Evolutionary conservation across 2,797 vertebrate species (phyloP).

Genomic region (Remorina albescens): DNA sequence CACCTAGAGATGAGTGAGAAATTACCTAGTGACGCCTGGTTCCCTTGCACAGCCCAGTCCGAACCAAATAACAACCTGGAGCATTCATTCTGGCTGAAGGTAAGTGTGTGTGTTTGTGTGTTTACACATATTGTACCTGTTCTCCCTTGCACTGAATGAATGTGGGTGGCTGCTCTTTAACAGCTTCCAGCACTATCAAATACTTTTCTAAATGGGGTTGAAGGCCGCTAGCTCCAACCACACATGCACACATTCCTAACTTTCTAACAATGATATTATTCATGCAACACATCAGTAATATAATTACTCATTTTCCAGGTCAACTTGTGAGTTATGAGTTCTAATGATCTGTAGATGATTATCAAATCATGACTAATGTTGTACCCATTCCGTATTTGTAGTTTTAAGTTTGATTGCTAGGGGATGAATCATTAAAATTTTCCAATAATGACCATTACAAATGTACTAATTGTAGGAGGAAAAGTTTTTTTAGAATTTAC

Average conservation of each 20-base stretch:
- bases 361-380: slow-evolving; percentile 44
- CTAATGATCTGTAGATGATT: slow-evolving; percentile 67
- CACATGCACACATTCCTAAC: slow-evolving; percentile 31
- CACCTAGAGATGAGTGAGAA: slow-evolving; percentile 80
- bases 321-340: slow-evolving; percentile 42
- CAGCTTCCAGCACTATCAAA: slow-evolving; percentile 50
- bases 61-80: slow-evolving; percentile 72
- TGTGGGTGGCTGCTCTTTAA: slow-evolving; percentile 53
- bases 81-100: slow-evolving; percentile 91
- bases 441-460: slow-evolving; percentile 38
- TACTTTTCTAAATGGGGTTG: slow-evolving; percentile 34
- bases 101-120: slow-evolving; percentile 55
- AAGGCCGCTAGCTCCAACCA: slow-evolving; percentile 37
- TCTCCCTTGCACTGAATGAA: slow-evolving; percentile 33
- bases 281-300: slow-evolving; percentile 23
- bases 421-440: slow-evolving; percentile 36
- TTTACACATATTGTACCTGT: slow-evolving; percentile 22
- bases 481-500: slow-evolving; percentile 52
- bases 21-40: slow-evolving; percentile 85
- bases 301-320: slow-evolving; percentile 55
- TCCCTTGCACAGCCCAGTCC: slow-evolving; percentile 84
- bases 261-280: slow-evolving; percentile 57
- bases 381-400: slow-evolving; percentile 39
- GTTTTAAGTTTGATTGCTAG: slow-evolving; percentile 27
- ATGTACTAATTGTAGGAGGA: slow-evolving; percentile 44